Evolutionary conservation across 2,113 vertebrate species (phyloP), one percentile per base, ranked within the genome.

Genomic region (Synodontis membranacea): DNA sequence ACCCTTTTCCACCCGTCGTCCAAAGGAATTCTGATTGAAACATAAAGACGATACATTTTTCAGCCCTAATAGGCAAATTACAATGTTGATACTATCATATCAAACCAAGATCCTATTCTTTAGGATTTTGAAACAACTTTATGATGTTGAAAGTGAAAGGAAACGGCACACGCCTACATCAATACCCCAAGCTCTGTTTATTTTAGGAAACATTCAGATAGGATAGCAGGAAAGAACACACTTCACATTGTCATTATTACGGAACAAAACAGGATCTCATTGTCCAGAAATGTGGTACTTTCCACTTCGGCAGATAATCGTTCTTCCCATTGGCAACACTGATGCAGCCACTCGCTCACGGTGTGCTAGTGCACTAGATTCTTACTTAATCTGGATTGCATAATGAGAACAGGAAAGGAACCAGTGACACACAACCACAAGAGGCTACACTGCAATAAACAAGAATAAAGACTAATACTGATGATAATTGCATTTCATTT

Each of bases 271-370:
- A 62, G 19, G 15, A 21, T 76, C 14, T 64, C 64, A 54, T 31
- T 74, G 46, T 62, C 56, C 34, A 76, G 39, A 87, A 87, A 87
- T 56, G 46, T 84, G 79, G 66, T 60, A 81, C 56, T 86, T 86
- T 80, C 85, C 85, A 86, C 19, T 80, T 88, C 84, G 54, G 80
- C 50, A 50, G 62, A 88, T 80, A 58, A 74, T 86, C 50, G 5
- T 37, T 48, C 25, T 62, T 78, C 84, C 74, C 21, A 15, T 52
- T 23, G 58, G 76, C 44, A 66, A 34, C 50, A 28, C 42, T 44
- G 39, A 56, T 25, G 44, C 17, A 85, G 42, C 46, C 52, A 39
- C 76, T 80, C 15, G 28, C 62, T 66, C 58, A 50, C 62, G 14
- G 64, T 34, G n/a, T 28, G 64, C 66, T 60, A 74, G 21, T 1